Percentiles rank a stretch among this genome's conserved stretches.
These are phyloP conservation scores for Astreopora myriophthalma DNA, from an alignment of 64 coral and sea anemone genomes.

Conservation along the genomic window DNA sequence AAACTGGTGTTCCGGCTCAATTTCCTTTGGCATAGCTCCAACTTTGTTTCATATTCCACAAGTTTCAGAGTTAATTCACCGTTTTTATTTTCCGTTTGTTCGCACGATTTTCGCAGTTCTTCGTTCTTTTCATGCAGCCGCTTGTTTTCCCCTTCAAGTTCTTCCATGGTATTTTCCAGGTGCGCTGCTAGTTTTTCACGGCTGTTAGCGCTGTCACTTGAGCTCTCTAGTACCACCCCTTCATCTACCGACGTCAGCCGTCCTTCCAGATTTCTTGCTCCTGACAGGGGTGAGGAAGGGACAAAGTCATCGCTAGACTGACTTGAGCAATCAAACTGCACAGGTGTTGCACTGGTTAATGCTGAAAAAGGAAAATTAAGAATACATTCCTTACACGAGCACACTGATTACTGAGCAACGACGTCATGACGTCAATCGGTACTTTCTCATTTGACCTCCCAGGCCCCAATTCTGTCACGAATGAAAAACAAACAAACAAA, in stretches of 20 bases:
- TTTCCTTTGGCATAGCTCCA: conserved; percentile 17
- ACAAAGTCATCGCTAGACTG: conserved; percentile 49
- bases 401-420: too few relatives aligned
- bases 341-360: background rate
- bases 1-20: background rate
- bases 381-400: too few relatives aligned
- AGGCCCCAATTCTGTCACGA: too few relatives aligned
- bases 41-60: conserved; percentile 1
- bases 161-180: conserved; percentile 60
- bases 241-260: conserved; percentile 89
- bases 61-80: conserved; percentile 27
- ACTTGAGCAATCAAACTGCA: conserved; percentile 29
- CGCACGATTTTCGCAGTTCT: conserved; percentile 29
- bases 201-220: conserved; percentile 68
- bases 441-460: too few relatives aligned
- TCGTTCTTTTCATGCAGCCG: conserved; percentile 52
- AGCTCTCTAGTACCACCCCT: conserved; percentile 87
- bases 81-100: conserved; percentile 28
- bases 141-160: conserved; percentile 65
- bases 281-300: conserved; percentile 25
- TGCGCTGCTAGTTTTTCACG: conserved; percentile 53
- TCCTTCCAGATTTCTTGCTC: conserved; percentile 47
- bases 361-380: background rate
- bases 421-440: too few relatives aligned
- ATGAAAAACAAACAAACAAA: too few relatives aligned